Conservation (phyloP, 64 coral and sea anemone genomes). For the Acropora yongei region DNA sequence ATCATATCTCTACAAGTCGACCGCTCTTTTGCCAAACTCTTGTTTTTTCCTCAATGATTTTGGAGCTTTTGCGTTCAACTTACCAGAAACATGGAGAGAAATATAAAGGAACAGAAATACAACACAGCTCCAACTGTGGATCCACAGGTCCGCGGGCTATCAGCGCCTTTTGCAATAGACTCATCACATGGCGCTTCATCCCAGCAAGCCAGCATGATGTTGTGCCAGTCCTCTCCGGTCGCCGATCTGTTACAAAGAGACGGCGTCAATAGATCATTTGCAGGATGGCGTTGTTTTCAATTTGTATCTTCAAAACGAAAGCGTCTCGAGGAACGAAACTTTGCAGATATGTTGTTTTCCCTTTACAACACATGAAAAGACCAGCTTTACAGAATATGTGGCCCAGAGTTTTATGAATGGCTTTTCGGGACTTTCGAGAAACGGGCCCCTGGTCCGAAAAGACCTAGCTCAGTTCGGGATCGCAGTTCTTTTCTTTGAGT, state of each 20-base stretch:
- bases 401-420: too few relatives aligned
- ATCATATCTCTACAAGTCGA: background rate
- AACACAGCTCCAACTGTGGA: conserved; percentile 19
- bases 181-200: conserved; percentile 58
- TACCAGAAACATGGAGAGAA: conserved; percentile 78
- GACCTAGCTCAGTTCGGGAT: too few relatives aligned
- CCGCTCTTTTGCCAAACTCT: background rate
- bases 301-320: too few relatives aligned
- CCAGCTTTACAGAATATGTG: too few relatives aligned
- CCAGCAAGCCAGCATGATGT: conserved; percentile 75
- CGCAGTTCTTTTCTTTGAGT: too few relatives aligned
- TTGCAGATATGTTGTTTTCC: too few relatives aligned
- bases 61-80: background rate
- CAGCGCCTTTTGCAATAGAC: background rate
- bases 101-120: conserved; percentile 73
- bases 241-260: conserved; percentile 54
- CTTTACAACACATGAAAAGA: too few relatives aligned
- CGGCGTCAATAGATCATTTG: background rate
- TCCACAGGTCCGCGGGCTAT: conserved; percentile 31
- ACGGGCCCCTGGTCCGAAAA: too few relatives aligned
- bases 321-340: too few relatives aligned
- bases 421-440: too few relatives aligned
- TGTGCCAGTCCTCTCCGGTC: conserved; percentile 89
- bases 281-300: too few relatives aligned
- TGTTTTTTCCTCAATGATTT: background rate